Conservation (phyloP, 2,113 vertebrate genomes). For the Rhadina sibilatrix region DNA sequence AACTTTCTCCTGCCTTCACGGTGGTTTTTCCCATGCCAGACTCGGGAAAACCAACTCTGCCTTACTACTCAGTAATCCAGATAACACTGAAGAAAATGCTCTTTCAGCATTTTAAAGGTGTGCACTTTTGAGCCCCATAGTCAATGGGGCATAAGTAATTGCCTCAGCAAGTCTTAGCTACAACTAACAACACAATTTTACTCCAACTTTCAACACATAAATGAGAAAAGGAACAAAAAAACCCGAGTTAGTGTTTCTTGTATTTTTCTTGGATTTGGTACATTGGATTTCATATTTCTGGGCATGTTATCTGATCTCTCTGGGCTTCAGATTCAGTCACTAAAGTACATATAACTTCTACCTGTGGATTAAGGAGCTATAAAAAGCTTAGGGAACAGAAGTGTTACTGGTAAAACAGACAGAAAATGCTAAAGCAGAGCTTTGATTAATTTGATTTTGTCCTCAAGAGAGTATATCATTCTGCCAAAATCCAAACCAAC, state of each 20-base stretch:
- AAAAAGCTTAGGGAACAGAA: background rate
- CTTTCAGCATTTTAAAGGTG: background rate
- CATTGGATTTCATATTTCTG: background rate
- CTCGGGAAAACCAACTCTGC: background rate
- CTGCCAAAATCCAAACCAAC: background rate
- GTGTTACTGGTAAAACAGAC: background rate
- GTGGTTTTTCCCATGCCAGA: background rate
- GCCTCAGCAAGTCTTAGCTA: background rate
- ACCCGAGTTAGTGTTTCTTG: accelerated
- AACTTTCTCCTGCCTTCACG: background rate
- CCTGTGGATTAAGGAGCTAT: background rate
- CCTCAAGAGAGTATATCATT: background rate
- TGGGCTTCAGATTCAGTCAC: background rate
- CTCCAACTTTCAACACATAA: background rate
- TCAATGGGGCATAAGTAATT: background rate
- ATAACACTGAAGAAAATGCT: background rate
- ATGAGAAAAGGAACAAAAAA: background rate
- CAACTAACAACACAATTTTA: background rate
- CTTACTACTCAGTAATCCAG: background rate
- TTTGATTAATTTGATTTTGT: background rate
- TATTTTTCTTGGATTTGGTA: background rate
- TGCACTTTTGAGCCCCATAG: background rate
- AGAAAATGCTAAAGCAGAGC: background rate
- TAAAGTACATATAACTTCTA: background rate
- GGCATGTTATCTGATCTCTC: background rate